phyloP scores from a whole-genome alignment of 2,888 invertebrate genomes.

The Tribolium freemani region DNA sequence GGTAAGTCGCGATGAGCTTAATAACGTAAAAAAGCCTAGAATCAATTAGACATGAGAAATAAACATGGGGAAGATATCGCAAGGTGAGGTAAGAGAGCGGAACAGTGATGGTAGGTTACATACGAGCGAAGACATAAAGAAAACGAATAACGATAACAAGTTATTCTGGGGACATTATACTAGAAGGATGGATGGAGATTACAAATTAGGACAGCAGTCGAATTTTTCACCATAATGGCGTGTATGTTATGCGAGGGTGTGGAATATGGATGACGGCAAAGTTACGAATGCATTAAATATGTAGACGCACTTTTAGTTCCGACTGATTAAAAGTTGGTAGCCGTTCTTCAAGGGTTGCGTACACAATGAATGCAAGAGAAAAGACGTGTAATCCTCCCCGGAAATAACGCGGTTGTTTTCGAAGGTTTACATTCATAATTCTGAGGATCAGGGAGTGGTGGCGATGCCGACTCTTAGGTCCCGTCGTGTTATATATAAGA shows the following conservation, averaged over 20 bases:
- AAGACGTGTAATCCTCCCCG: conserved; percentile 42
- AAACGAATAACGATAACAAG: conserved; percentile 40
- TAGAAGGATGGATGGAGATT: conserved; percentile 35
- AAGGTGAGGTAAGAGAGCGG: neutral
- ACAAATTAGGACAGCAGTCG: conserved; percentile 36
- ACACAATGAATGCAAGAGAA: conserved; percentile 19
- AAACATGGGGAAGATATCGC: neutral
- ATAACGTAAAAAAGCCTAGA: conserved; percentile 7
- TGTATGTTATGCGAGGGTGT: conserved; percentile 4
- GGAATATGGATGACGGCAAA: conserved; percentile 2
- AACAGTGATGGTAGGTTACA: conserved; percentile 12
- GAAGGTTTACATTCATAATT: conserved; percentile 49
- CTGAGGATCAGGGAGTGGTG: conserved; percentile 44
- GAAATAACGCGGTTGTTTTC: conserved; percentile 44
- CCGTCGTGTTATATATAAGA: conserved; percentile 37
- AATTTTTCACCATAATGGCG: conserved; percentile 30
- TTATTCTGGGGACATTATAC: conserved; percentile 37
- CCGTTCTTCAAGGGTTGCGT: conserved; percentile 6
- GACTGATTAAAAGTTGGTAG: conserved; percentile 37
- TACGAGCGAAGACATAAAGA: conserved; percentile 35
- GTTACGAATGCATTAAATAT: conserved; percentile 20
- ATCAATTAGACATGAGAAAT: conserved; percentile 27
- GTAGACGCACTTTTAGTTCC: conserved; percentile 24
- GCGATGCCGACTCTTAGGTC: conserved; percentile 33
- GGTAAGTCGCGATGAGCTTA: neutral